phyloP scores from a whole-genome alignment of 2,888 invertebrate genomes.

The Aphidoletes aphidimyza region DNA sequence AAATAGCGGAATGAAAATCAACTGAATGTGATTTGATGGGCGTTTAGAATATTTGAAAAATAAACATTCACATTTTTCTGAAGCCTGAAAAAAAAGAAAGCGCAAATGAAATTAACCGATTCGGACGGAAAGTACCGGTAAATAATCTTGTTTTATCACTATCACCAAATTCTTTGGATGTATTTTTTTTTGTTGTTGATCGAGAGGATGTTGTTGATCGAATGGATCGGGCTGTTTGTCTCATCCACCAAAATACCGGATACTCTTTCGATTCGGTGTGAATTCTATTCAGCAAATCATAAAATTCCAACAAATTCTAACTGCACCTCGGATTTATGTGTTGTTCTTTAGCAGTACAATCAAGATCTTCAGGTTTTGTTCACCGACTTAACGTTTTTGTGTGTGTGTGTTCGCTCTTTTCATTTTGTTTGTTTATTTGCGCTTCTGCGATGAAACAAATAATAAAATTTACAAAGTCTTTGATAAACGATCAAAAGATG shows the following conservation, averaged over 20 bases:
- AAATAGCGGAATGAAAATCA: no score
- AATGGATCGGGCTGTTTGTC: no score
- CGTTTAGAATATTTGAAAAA: no score
- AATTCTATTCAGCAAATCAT: slow-evolving; percentile 27
- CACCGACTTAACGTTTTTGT: not conserved
- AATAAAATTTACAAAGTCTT: slow-evolving; percentile 26
- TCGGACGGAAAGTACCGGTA: slow-evolving; percentile 1
- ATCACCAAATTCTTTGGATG: slow-evolving; percentile 15
- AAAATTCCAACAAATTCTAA: slow-evolving; percentile 48
- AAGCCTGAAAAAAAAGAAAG: not conserved
- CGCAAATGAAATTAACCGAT: not conserved
- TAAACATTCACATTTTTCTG: not conserved
- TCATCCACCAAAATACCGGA: no score
- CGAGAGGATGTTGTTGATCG: not conserved
- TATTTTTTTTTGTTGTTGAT: no score
- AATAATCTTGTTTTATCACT: not conserved
- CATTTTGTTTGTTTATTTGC: no score
- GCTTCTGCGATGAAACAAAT: not conserved
- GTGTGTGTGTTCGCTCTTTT: no score
- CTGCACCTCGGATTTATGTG: slow-evolving; percentile 24
- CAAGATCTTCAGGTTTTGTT: slow-evolving; percentile 33
- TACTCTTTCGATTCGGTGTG: not conserved
- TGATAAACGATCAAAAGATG: not conserved
- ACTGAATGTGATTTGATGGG: no score
- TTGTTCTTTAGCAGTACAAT: not conserved